Evolutionary conservation across 2,113 vertebrate species (phyloP).

Genomic region (Dissostichus mawsoni): DNA sequence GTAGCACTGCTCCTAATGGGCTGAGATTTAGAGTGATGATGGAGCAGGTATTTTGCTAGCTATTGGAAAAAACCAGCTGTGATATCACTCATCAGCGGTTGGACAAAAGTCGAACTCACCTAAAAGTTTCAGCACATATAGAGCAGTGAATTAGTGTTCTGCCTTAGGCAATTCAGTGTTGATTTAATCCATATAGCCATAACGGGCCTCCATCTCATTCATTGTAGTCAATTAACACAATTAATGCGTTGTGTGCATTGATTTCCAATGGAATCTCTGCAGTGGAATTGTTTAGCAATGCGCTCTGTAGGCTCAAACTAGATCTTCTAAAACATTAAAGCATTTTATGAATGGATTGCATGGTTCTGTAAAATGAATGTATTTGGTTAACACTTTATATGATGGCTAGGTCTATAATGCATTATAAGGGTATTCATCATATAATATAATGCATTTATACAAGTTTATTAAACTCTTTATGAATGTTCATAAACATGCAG

Average conservation of each 20-base stretch:
- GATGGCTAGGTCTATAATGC: neutral
- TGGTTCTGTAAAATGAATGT: conserved; percentile 28
- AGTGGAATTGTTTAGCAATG: conserved; percentile 55
- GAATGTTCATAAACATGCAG: no score
- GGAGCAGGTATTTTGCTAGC: conserved; percentile 14
- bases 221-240: conserved; percentile 65
- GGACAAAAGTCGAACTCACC: conserved; percentile 8
- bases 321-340: conserved; percentile 42
- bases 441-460: neutral
- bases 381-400: neutral
- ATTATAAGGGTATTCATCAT: neutral
- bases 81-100: conserved; percentile 24
- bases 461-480: no score
- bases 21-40: conserved; percentile 20
- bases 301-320: conserved; percentile 14
- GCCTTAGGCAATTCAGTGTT: conserved; percentile 39
- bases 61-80: conserved; percentile 42
- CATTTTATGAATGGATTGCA: conserved; percentile 55
- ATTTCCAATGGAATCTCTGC: conserved; percentile 53
- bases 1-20: conserved; percentile 20
- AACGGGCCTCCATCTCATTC: conserved; percentile 47
- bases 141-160: conserved; percentile 16
- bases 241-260: conserved; percentile 65
- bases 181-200: conserved; percentile 56
- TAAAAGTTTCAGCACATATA: conserved; percentile 21